These are phyloP conservation scores for Crepidodera aurea DNA, from an alignment of 2,888 invertebrate genomes.

Conservation along the genomic window DNA sequence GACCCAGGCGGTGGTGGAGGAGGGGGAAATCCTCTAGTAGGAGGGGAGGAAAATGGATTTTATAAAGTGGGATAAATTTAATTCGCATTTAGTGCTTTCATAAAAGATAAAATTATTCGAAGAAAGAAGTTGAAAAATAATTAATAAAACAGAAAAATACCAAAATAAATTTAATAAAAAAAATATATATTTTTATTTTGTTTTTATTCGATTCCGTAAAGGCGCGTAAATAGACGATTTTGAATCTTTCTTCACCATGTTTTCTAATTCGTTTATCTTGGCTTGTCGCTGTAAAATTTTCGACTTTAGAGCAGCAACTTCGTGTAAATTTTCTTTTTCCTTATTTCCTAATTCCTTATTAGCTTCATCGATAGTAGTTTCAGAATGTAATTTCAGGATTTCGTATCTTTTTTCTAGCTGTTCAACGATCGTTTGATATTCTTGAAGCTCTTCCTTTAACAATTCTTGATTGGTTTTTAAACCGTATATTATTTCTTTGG, in stretches of 20 bases:
- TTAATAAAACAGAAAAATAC: no score
- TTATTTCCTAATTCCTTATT: conserved; percentile 47
- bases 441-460: conserved; percentile 48
- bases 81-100: no score
- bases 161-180: conserved; percentile 11
- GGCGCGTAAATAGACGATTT: conserved; percentile 49
- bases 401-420: conserved; percentile 47
- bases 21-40: no score
- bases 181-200: background rate
- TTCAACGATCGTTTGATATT: conserved; percentile 46
- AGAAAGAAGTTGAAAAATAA: no score
- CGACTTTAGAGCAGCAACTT: conserved; percentile 50
- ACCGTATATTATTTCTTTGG: conserved; percentile 51
- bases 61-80: no score
- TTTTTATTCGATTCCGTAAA: conserved; percentile 44
- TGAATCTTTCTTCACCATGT: conserved; percentile 42
- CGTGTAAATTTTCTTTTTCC: conserved; percentile 48
- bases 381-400: conserved; percentile 48
- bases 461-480: conserved; percentile 53
- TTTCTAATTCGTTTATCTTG: conserved; percentile 51
- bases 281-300: conserved; percentile 50
- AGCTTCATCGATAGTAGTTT: conserved; percentile 49
- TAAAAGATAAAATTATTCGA: no score
- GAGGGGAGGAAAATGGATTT: no score
- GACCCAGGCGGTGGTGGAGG: no score